Base-by-base conservation (phyloP, 2,888 invertebrate species). In the Limnephilus marmoratus region DNA sequence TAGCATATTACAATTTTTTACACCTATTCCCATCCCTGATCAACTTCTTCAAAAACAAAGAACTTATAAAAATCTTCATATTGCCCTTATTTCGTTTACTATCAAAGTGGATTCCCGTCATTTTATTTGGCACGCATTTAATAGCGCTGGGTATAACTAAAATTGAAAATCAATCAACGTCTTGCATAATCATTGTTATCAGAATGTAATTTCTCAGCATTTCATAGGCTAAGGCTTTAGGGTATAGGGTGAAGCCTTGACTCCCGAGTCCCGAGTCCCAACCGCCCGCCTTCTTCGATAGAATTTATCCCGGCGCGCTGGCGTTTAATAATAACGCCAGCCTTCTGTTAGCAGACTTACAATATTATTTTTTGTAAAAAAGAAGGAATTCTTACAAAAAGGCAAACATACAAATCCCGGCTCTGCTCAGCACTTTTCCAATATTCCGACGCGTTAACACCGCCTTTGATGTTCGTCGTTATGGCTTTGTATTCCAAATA, bases 391-490 rank as follows among this genome's bases (percentile, higher is more conserved):
- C 91, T 91, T 91, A 92, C 83, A 90, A 87, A 90, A 90, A 90
- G 85, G 92, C 90, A 92, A 90, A 92, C 86, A 92, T 88, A 90
- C 88, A 90, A 92, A 92, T 90, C 82, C 82, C 53, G 37, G 37
- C 88, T 87, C 80, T 82, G 45, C 89, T 89, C 37, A 68, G 91
- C 53, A 87, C 85, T 91, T 91, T 83, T 83, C 89, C 88, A 89
- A 91, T 91, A 91, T 91, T 88, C 53, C 37, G 18, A 49, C 88
- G n/a, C 37, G 89, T 45, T 89, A 88, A 81, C 87, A 49, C 68
- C 80, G 68, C 81, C 91, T 91, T 91, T 91, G 86, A 87, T 49
- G 86, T 90, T 41, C 81, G 81, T 29, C 45, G 41, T 90, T 90
- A 41, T 81, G 29, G n/a, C 90, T 86, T 86, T 86, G 86, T 86